Conservation (phyloP, 2,113 vertebrate genomes). For the Trinectes maculatus region DNA sequence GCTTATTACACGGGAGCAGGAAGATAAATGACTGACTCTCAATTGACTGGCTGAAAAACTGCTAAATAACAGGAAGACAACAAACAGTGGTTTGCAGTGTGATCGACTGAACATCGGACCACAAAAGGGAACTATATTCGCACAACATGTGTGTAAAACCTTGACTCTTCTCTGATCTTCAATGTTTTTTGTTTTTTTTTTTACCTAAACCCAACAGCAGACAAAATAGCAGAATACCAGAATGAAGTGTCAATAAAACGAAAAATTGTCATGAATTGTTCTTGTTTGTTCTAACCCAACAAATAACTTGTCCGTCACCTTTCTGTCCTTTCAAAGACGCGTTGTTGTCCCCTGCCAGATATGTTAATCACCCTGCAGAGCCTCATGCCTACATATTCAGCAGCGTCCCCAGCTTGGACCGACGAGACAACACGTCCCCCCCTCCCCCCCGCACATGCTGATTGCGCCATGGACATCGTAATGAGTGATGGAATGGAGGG, state of each 20-base stretch:
- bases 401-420: constrained; percentile 48
- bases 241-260: background rate
- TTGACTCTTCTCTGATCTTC: too few relatives aligned
- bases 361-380: constrained; percentile 50
- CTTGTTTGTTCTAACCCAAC: constrained; percentile 24
- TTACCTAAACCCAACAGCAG: too few relatives aligned
- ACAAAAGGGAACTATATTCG: too few relatives aligned
- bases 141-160: too few relatives aligned
- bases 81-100: constrained; percentile 4
- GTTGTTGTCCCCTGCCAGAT: constrained; percentile 25
- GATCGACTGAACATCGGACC: background rate
- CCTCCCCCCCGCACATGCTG: constrained; percentile 45
- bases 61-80: constrained; percentile 27
- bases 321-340: constrained; percentile 10
- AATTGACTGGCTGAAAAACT: constrained; percentile 42
- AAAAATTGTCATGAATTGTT: background rate
- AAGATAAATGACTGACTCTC: constrained; percentile 51
- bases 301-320: constrained; percentile 39
- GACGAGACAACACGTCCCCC: constrained; percentile 26
- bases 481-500: constrained; percentile 65
- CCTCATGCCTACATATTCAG: constrained; percentile 60
- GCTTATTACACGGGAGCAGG: constrained; percentile 60
- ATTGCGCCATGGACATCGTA: constrained; percentile 40
- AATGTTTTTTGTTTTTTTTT: too few relatives aligned
- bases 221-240: too few relatives aligned